Percentiles rank a stretch among this genome's conserved stretches.
Evolutionary conservation across 2,113 vertebrate genomes (phyloP).

Genomic region (Austrofundulus limnaeus): DNA sequence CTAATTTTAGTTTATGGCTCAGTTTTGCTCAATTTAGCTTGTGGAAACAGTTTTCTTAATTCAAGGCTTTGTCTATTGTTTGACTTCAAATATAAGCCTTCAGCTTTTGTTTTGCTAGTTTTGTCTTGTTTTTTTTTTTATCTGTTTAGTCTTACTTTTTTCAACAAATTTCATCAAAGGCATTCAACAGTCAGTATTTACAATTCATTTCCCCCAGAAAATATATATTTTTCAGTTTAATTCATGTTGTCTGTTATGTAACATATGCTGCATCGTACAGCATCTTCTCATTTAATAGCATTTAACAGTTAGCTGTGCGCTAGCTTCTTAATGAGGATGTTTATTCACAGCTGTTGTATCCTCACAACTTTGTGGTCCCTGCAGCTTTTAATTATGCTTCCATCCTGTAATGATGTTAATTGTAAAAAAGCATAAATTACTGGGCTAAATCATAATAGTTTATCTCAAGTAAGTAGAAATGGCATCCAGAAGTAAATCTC

Average conservation of each 20-base stretch:
- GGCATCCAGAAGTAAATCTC: conserved; percentile 23
- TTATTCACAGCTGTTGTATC: conserved; percentile 29
- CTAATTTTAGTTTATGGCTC: too few relatives aligned
- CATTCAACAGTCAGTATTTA: too few relatives aligned
- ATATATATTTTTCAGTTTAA: not conserved
- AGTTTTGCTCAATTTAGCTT: too few relatives aligned
- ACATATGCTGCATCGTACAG: not conserved
- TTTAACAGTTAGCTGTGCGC: conserved; percentile 25
- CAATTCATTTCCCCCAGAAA: too few relatives aligned
- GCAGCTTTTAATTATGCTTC: conserved; percentile 5
- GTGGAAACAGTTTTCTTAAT: too few relatives aligned
- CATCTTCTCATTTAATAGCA: conserved; percentile 33
- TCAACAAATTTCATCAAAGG: too few relatives aligned
- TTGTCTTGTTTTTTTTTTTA: too few relatives aligned
- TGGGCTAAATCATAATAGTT: conserved; percentile 31
- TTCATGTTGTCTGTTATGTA: not conserved
- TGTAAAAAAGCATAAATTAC: conserved; percentile 34
- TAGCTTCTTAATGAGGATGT: conserved; percentile 23
- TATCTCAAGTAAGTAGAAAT: conserved; percentile 20
- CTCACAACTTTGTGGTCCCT: not conserved
- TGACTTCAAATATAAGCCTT: too few relatives aligned
- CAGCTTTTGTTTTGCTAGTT: too few relatives aligned
- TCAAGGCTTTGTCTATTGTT: too few relatives aligned
- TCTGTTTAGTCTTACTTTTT: too few relatives aligned
- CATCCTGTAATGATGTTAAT: conserved; percentile 36